phyloP scores from a whole-genome alignment of 2,888 invertebrate genomes.

The Himalopsyche japonica region DNA sequence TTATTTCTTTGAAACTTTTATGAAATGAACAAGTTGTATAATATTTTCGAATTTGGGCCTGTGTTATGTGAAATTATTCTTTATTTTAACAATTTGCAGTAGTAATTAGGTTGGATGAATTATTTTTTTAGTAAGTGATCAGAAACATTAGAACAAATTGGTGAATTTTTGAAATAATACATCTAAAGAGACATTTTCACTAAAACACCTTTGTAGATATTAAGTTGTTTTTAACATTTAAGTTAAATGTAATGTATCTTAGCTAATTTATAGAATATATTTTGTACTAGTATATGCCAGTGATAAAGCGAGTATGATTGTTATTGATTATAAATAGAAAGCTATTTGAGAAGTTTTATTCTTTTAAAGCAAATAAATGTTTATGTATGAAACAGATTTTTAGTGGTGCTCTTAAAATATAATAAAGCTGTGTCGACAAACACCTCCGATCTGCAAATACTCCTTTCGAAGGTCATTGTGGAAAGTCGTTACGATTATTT shows the following conservation, averaged over 20 bases:
- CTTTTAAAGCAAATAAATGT: not conserved
- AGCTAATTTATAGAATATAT: not conserved
- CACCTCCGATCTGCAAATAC: not conserved
- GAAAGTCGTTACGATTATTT: not conserved
- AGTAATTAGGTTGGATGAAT: not conserved
- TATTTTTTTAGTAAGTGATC: not conserved
- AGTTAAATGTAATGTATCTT: not conserved
- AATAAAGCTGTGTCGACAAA: not conserved
- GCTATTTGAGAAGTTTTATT: not conserved
- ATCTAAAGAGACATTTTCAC: not conserved
- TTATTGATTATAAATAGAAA: not conserved
- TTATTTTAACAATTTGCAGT: not conserved
- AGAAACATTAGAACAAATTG: conserved; percentile 1
- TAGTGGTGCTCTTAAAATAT: not conserved
- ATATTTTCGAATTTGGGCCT: too few species aligned
- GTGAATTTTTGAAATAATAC: not conserved
- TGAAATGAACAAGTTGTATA: too few species aligned
- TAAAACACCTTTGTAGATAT: not conserved
- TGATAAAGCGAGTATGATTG: not conserved
- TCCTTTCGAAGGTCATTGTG: not conserved
- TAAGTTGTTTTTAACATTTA: not conserved
- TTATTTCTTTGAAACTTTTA: too few species aligned
- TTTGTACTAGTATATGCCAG: conserved; percentile 23
- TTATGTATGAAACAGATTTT: not conserved
- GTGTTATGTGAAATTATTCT: too few species aligned